Percentiles rank a stretch among this genome's conserved stretches.
phyloP scores from a whole-genome alignment of 2,113 vertebrate genomes.

The Synodontis membranacea region DNA sequence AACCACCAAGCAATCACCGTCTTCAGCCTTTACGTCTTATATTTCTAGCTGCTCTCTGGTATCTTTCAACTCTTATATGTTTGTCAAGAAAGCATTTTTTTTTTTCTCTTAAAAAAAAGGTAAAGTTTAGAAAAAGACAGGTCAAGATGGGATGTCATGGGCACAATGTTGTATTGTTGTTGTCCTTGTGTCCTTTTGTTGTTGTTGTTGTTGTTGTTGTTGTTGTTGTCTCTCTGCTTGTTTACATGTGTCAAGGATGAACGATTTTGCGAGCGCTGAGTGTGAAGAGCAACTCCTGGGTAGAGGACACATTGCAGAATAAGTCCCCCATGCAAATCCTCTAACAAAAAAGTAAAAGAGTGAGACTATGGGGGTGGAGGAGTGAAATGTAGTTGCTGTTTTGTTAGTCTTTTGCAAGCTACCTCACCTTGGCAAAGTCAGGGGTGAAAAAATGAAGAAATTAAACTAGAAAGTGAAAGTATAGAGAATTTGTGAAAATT shows the following conservation, averaged over 20 bases:
- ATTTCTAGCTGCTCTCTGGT: neutral
- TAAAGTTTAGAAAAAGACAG: neutral
- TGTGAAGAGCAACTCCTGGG: slow-evolving; percentile 25
- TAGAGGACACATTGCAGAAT: slow-evolving; percentile 37
- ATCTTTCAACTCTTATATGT: neutral
- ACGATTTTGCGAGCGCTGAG: slow-evolving; percentile 29
- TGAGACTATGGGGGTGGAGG: neutral
- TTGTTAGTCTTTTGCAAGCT: neutral
- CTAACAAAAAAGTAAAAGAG: slow-evolving; percentile 25
- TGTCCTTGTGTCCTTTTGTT: neutral
- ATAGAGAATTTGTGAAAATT: neutral
- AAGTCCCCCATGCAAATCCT: slow-evolving; percentile 42
- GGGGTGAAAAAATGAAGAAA: neutral
- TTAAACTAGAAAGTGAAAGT: neutral
- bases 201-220: neutral
- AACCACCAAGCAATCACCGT: neutral
- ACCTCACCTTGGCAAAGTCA: neutral
- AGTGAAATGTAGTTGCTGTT: slow-evolving; percentile 22
- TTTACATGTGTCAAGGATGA: slow-evolving; percentile 29
- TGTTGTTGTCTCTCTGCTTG: slow-evolving; percentile 17
- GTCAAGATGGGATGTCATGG: neutral
- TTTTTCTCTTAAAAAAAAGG: neutral
- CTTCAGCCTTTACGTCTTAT: neutral
- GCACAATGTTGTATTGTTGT: neutral
- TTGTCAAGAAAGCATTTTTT: neutral